Conservation (phyloP, 2,888 invertebrate genomes). For the Corythucha ciliata region DNA sequence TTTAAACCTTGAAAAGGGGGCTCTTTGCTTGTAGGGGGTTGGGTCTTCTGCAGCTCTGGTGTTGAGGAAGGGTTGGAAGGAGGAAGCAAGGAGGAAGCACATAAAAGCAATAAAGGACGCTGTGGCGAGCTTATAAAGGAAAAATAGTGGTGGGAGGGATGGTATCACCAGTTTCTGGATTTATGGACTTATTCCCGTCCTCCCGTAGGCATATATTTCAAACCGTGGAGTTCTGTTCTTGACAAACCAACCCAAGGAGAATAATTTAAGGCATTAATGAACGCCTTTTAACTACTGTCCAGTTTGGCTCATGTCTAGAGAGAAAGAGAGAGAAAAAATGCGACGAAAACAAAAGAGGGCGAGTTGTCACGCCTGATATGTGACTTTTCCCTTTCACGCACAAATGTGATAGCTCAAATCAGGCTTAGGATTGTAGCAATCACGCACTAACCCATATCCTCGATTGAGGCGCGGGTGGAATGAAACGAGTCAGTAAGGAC, state of each 20-base stretch:
- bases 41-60: neutral
- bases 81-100: conserved; percentile 20
- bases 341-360: too few species aligned
- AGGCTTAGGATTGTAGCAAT: too few species aligned
- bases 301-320: too few species aligned
- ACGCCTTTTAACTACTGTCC: too few species aligned
- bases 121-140: too few species aligned
- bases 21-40: neutral
- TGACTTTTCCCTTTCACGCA: too few species aligned
- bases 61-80: conserved; percentile 9
- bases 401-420: too few species aligned
- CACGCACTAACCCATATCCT: too few species aligned
- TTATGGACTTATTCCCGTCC: conserved; percentile 35
- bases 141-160: conserved; percentile 30
- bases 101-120: conserved; percentile 38
- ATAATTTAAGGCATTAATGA: conserved; percentile 20
- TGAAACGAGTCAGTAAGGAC: too few species aligned
- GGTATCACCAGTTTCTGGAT: conserved; percentile 30
- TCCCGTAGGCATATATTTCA: conserved; percentile 34
- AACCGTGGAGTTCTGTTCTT: conserved; percentile 26
- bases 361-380: too few species aligned
- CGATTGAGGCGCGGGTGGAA: too few species aligned
- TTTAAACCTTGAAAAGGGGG: conserved; percentile 17
- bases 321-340: too few species aligned
- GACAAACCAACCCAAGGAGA: conserved; percentile 28